Conservation (phyloP, 2,888 invertebrate genomes). For the Aspidiotus rigidus region DNA sequence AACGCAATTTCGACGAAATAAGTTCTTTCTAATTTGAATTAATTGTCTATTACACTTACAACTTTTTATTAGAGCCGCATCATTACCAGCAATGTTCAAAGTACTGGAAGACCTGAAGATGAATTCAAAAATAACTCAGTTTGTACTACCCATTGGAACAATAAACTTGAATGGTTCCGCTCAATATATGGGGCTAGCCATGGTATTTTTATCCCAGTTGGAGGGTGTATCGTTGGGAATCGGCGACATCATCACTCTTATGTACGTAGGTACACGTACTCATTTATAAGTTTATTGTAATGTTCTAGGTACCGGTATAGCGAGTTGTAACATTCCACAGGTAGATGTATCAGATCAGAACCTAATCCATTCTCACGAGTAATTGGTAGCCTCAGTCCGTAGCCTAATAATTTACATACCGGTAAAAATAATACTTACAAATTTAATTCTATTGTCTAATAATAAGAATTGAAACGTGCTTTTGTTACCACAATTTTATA, state of each 20-base stretch:
- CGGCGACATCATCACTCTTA: constrained; percentile 76
- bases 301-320: background rate
- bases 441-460: too few relatives aligned
- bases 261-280: constrained; percentile 50
- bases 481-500: too few relatives aligned
- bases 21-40: too few relatives aligned
- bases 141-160: constrained; percentile 82
- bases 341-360: background rate
- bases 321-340: background rate
- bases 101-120: constrained; percentile 74
- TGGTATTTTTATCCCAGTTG: constrained; percentile 80
- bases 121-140: constrained; percentile 72
- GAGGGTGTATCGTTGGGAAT: constrained; percentile 68
- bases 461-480: too few relatives aligned
- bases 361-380: too few relatives aligned
- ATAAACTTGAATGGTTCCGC: constrained; percentile 91
- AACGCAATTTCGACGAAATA: too few relatives aligned
- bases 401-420: too few relatives aligned
- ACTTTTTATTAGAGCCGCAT: constrained; percentile 59
- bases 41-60: background rate
- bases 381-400: too few relatives aligned
- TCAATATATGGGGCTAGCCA: constrained; percentile 76
- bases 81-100: constrained; percentile 69
- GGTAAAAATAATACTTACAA: too few relatives aligned
- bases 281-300: too few relatives aligned